Evolutionary conservation across 2,888 invertebrate species (phyloP).

Genomic region (Netelia inedita): DNA sequence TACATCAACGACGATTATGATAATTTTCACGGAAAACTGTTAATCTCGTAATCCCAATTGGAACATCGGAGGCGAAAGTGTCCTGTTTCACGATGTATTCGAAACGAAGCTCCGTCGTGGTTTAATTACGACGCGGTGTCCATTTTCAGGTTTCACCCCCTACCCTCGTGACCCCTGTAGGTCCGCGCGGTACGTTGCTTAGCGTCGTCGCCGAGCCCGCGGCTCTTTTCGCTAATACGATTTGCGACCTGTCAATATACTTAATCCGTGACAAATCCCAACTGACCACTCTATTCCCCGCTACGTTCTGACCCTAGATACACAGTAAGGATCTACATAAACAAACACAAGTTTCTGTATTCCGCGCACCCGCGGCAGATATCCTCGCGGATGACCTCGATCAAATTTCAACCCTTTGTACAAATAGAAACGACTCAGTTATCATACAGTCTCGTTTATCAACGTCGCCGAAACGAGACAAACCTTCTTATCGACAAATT

Average conservation of each 20-base stretch:
- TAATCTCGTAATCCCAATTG: constrained; percentile 2
- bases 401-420: constrained; percentile 8
- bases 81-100: constrained; percentile 37
- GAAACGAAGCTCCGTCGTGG: background rate
- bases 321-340: constrained; percentile 2
- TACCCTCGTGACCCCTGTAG: background rate
- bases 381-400: constrained; percentile 31
- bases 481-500: no score
- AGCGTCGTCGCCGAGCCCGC: background rate
- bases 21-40: constrained; percentile 42
- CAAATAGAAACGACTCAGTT: background rate
- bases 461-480: no score
- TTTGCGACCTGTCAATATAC: constrained; percentile 29
- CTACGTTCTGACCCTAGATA: background rate
- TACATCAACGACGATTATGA: constrained; percentile 31
- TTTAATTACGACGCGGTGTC: constrained; percentile 28
- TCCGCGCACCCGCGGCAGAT: constrained; percentile 3
- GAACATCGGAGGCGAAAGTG: background rate
- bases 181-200: background rate
- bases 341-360: constrained; percentile 6
- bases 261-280: constrained; percentile 32
- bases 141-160: constrained; percentile 8
- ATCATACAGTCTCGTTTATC: no score
- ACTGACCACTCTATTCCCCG: constrained; percentile 5
- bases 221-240: constrained; percentile 6